Base-by-base conservation (phyloP, 2,113 vertebrate species). In the Neodon shergylaensis region DNA sequence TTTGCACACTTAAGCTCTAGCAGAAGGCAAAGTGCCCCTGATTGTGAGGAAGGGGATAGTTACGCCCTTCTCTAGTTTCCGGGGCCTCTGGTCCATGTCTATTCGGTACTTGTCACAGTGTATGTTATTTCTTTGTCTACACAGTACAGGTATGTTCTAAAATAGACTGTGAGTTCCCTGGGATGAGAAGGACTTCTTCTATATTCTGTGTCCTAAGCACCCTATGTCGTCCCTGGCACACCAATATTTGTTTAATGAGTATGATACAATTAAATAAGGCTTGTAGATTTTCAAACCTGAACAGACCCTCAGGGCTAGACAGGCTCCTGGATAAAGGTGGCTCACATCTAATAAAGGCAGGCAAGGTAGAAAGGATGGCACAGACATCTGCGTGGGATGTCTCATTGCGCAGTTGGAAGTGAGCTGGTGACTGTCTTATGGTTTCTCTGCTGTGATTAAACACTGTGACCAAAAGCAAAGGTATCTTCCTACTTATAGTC, bases 61-160 rank as follows among this genome's bases (percentile, higher is more conserved):
- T 58, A 92, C n/a, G n/a, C 44, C 9, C 17, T 83, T 84, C 65
- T 88, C n/a, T 17, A n/a, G 3, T n/a, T 83, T 90, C 58, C 14
- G 1, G 63, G 77, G 44, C 9, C 76, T 47, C 58, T 47, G 9
- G 52, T 22, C 6, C 0, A 52, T 77, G 31, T 68, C 49, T 93
- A 3, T 52, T n/a, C 44, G 6, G 13, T 0, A 10, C 44, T 74
- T 58, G 61, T 1, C 52, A 49, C 3, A 11, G 4, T 33, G 5
- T n/a, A 87, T 89, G 91, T 94, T 82, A 74, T 81, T 83, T 39
- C 52, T 92, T 54, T 87, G 63, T 58, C 84, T 61, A 44, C 63
- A 58, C 17, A 33, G 44, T 63, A 54, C 42, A 72, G 16, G 58
- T 10, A 7, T 47, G 5, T 72, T 91, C 63, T 88, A 1, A 72